Evolutionary conservation across 1,140 invertebrate genomes (phyloP).

Genomic region (Lasioglossum baleicum): DNA sequence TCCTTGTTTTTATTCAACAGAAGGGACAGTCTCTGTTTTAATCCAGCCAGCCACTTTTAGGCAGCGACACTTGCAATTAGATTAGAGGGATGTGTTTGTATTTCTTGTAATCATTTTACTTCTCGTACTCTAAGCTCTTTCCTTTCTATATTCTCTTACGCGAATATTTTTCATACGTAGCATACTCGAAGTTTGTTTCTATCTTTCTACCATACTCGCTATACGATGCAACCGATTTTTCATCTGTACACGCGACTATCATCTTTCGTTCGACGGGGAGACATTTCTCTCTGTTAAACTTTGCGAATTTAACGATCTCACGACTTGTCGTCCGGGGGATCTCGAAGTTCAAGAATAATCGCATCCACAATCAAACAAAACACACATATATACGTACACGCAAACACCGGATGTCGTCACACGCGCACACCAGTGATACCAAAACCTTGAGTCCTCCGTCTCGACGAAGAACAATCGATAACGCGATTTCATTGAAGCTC

Average conservation of each 20-base stretch:
- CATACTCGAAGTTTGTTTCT: slow-evolving; percentile 73
- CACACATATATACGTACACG: too few species aligned
- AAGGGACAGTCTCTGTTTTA: slow-evolving; percentile 41
- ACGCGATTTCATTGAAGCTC: slow-evolving; percentile 30
- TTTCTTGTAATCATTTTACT: slow-evolving; percentile 75
- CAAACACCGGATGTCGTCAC: too few species aligned
- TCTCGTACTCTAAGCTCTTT: slow-evolving; percentile 70
- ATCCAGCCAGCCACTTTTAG: slow-evolving; percentile 65
- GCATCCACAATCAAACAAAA: too few species aligned
- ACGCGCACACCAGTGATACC: neutral
- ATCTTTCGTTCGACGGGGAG: slow-evolving; percentile 22
- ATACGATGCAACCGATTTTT: slow-evolving; percentile 42
- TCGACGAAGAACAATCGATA: neutral
- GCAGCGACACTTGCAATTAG: slow-evolving; percentile 72
- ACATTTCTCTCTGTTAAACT: slow-evolving; percentile 26
- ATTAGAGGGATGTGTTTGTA: slow-evolving; percentile 75
- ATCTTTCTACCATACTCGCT: slow-evolving; percentile 73
- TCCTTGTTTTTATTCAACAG: slow-evolving; percentile 43
- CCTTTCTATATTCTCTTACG: slow-evolving; percentile 72
- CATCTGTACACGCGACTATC: slow-evolving; percentile 27
- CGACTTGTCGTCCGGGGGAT: slow-evolving; percentile 23
- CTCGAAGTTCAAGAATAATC: slow-evolving; percentile 17
- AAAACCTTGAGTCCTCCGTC: neutral
- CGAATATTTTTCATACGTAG: slow-evolving; percentile 61
- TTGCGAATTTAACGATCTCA: slow-evolving; percentile 22